A percentile compares a stretch with the other conserved stretches of the same genome.
These are phyloP conservation scores for Notoglanidium macrostoma DNA, from an alignment of 2,797 vertebrate species.

Conservation along the genomic window DNA sequence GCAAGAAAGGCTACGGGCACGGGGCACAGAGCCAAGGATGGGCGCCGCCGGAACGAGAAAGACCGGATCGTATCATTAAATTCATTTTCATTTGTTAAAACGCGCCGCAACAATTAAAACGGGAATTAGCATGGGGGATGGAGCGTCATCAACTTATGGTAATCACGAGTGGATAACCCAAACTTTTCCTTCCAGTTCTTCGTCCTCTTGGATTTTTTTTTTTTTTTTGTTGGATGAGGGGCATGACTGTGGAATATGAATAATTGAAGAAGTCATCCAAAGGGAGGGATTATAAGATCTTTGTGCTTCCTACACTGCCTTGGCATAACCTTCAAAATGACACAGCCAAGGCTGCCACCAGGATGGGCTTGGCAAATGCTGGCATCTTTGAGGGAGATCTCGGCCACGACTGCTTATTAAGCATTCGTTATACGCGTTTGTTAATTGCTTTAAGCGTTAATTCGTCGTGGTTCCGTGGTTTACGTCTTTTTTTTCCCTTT, in stretches of 20 bases:
- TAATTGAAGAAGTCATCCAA: slow-evolving; percentile 90
- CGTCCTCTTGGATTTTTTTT: slow-evolving; percentile 65
- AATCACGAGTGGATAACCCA: slow-evolving; percentile 62
- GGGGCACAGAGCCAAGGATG: slow-evolving; percentile 85
- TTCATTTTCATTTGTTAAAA: slow-evolving; percentile 69
- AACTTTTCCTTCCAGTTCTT: slow-evolving; percentile 63
- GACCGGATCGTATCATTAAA: slow-evolving; percentile 81
- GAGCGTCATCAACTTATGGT: slow-evolving; percentile 63
- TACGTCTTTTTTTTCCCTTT: slow-evolving; percentile 70
- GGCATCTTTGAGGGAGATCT: slow-evolving; percentile 88
- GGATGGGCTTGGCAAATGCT: slow-evolving; percentile 85
- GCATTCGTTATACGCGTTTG: slow-evolving; percentile 58
- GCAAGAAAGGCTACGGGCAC: slow-evolving; percentile 83
- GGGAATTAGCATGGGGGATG: slow-evolving; percentile 73
- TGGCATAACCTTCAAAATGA: slow-evolving; percentile 76
- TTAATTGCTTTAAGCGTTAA: slow-evolving; percentile 72
- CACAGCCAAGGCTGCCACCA: slow-evolving; percentile 69
- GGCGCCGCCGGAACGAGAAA: slow-evolving; percentile 77
- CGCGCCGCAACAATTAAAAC: slow-evolving; percentile 70
- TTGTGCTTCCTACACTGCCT: slow-evolving; percentile 76
- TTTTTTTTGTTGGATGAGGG: slow-evolving; percentile 72
- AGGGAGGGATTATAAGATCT: slow-evolving; percentile 82
- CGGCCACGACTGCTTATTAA: slow-evolving; percentile 57
- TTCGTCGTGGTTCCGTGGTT: slow-evolving; percentile 63
- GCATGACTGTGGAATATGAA: slow-evolving; percentile 84